Conservation (phyloP, 2,888 invertebrate genomes). For the Campaea margaritaria region DNA sequence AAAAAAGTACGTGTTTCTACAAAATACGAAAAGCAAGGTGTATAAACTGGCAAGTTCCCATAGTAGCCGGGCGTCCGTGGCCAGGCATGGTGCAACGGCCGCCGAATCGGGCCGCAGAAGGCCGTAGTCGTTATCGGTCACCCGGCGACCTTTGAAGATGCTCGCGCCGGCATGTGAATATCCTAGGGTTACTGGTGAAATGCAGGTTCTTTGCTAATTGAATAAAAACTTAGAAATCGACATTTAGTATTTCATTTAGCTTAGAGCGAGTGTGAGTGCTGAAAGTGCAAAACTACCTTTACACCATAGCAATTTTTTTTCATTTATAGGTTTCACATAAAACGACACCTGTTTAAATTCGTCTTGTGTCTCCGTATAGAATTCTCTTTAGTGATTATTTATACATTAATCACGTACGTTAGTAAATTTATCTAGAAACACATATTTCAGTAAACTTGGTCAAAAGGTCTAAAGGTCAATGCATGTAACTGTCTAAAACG, state of each 20-base stretch:
- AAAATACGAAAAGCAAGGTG: no score
- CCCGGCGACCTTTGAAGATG: conserved; percentile 77
- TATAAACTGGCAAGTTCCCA: conserved; percentile 3
- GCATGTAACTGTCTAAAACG: conserved; percentile 26
- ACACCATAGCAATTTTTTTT: no score
- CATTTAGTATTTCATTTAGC: no score
- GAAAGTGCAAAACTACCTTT: no score
- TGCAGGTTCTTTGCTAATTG: conserved; percentile 7
- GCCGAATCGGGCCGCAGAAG: conserved; percentile 63
- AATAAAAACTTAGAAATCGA: background rate
- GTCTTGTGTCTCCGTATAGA: no score
- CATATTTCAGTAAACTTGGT: conserved; percentile 25
- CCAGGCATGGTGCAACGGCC: conserved; percentile 60
- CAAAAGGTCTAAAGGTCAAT: conserved; percentile 27
- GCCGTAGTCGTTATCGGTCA: conserved; percentile 83
- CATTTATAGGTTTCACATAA: no score
- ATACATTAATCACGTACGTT: no score
- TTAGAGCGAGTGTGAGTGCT: no score
- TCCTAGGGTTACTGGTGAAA: conserved; percentile 23
- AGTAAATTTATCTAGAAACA: conserved; percentile 12
- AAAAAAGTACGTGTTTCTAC: no score
- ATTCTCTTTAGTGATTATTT: no score
- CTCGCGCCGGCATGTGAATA: conserved; percentile 32
- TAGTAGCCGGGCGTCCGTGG: conserved; percentile 18
- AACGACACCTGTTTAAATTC: no score